phyloP scores from a whole-genome alignment of 2,113 vertebrate genomes.

The Bothrops jararaca region DNA sequence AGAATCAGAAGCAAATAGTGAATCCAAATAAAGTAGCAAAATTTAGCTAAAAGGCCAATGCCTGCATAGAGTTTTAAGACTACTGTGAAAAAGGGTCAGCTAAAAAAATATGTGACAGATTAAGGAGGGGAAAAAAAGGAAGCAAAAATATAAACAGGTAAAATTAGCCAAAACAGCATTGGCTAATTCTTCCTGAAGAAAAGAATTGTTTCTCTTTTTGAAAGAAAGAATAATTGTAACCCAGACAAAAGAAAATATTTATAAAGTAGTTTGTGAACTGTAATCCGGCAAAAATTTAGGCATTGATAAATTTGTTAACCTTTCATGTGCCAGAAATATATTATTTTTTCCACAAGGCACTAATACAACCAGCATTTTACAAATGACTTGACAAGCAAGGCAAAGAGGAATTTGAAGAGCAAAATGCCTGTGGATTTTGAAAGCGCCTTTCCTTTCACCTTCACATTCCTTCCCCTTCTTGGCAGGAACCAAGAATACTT shows the following conservation, averaged over 20 bases:
- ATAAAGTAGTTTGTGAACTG: background rate
- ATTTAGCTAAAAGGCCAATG: background rate
- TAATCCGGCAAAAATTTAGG: background rate
- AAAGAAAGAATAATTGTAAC: background rate
- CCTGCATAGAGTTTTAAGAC: background rate
- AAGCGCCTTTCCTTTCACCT: background rate
- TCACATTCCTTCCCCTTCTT: background rate
- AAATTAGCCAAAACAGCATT: background rate
- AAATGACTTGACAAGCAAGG: background rate
- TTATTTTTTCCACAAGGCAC: background rate
- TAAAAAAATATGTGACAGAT: background rate
- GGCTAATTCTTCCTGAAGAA: too few species aligned
- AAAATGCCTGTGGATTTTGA: background rate
- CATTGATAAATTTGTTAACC: background rate
- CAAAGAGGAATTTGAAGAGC: background rate
- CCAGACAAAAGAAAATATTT: background rate
- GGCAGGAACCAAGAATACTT: background rate
- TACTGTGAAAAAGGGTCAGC: background rate
- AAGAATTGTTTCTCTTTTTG: background rate
- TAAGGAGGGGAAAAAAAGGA: background rate
- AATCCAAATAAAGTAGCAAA: background rate
- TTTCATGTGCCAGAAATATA: background rate
- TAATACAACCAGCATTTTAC: background rate
- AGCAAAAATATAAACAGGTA: background rate
- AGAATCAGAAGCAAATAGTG: background rate